phyloP scores from a whole-genome alignment of 1,140 invertebrate genomes.

The Drosophila santomea region DNA sequence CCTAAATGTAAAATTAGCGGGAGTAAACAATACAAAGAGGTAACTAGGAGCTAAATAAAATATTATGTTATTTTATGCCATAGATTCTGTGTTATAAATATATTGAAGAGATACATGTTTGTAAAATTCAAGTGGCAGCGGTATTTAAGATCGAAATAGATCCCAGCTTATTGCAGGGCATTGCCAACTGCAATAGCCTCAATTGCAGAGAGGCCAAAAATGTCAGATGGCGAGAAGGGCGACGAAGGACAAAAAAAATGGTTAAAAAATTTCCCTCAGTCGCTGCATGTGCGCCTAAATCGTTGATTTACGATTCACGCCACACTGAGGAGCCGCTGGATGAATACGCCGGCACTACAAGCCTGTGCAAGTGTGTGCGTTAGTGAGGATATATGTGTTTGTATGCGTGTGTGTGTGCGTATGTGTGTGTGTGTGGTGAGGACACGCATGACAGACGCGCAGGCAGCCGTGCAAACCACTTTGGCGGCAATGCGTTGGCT shows the following conservation, averaged over 20 bases:
- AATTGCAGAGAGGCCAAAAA: conserved; percentile 40
- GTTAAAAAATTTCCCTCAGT: conserved; percentile 58
- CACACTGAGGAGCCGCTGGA: conserved; percentile 77
- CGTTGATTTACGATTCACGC: conserved; percentile 83
- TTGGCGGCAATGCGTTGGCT: conserved; percentile 74
- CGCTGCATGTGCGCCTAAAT: conserved; percentile 81
- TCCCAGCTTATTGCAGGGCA: conserved; percentile 35
- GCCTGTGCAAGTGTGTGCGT: background rate
- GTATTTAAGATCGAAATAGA: background rate
- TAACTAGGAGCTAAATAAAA: no score
- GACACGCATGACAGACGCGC: conserved; percentile 79
- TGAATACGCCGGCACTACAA: conserved; percentile 48
- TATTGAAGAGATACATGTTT: background rate
- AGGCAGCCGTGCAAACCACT: conserved; percentile 81
- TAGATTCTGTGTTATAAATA: background rate
- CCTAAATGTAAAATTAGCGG: no score
- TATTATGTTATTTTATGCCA: no score
- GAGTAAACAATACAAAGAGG: no score
- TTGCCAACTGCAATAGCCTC: conserved; percentile 11
- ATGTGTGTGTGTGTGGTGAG: conserved; percentile 65
- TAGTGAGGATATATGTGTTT: background rate
- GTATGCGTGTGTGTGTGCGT: background rate
- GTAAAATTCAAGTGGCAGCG: background rate
- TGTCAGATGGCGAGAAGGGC: conserved; percentile 55
- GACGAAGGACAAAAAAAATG: conserved; percentile 38